phyloP scores from a whole-genome alignment of 2,797 vertebrate species.

The Choloepus didactylus region DNA sequence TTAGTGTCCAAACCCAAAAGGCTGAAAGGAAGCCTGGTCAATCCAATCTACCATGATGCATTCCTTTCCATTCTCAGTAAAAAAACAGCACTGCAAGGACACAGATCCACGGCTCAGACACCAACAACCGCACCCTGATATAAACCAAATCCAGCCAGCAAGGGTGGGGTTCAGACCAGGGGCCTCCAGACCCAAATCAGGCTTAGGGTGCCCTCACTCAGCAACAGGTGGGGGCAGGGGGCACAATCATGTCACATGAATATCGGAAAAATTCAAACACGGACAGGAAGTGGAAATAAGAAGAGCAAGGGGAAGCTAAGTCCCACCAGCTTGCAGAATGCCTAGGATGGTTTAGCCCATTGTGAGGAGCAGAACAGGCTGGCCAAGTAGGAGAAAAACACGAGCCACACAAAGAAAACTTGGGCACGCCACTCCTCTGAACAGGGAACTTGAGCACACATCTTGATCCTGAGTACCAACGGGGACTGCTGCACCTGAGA shows the following conservation, averaged over 20 bases:
- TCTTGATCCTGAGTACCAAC: neutral
- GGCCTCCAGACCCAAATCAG: neutral
- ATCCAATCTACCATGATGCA: too few relatives aligned
- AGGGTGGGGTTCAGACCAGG: neutral
- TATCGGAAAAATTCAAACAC: neutral
- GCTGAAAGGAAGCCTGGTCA: rapidly evolving
- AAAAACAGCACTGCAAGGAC: neutral
- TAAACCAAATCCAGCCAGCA: too few relatives aligned
- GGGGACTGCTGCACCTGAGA: neutral
- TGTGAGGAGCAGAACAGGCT: too few relatives aligned
- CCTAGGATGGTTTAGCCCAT: neutral
- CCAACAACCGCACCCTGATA: neutral
- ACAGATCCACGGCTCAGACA: neutral
- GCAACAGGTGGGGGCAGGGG: rapidly evolving
- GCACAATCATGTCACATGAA: too few relatives aligned
- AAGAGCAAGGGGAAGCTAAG: too few relatives aligned
- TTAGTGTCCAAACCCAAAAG: neutral
- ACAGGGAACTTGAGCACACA: too few relatives aligned
- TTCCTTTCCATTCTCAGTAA: neutral
- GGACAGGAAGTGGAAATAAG: neutral
- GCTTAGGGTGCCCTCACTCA: too few relatives aligned
- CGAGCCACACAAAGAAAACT: neutral
- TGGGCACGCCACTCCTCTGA: too few relatives aligned
- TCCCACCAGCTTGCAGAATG: neutral
- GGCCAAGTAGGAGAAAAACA: neutral